A percentile compares a stretch with the other conserved stretches of the same genome.
phyloP scores from a whole-genome alignment of 2,888 invertebrate species.

The Eupithecia subfuscata region DNA sequence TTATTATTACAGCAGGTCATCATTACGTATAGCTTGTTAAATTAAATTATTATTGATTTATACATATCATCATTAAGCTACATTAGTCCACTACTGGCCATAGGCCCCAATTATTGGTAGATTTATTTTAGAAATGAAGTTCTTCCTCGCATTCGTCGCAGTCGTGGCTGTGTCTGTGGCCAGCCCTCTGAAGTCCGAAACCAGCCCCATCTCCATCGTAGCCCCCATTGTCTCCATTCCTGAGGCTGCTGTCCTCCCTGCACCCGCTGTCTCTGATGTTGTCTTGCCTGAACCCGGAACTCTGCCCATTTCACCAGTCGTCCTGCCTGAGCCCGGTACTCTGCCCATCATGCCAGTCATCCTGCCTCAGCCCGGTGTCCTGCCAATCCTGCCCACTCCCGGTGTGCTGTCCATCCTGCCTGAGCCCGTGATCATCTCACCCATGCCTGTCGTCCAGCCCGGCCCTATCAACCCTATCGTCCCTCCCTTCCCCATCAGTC shows the following conservation, averaged over 20 bases:
- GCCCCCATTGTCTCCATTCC: background rate
- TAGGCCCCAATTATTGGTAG: no score
- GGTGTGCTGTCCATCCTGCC: background rate
- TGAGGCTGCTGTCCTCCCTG: constrained; percentile 3
- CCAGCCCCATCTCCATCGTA: background rate
- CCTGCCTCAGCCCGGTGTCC: constrained; percentile 20
- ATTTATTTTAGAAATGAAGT: constrained; percentile 60
- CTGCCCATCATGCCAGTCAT: background rate
- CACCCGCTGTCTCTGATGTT: constrained; percentile 8
- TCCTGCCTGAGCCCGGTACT: background rate
- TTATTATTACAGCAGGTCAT: background rate
- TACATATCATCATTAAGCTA: no score
- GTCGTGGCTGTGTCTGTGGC: constrained; percentile 51
- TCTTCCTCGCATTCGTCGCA: constrained; percentile 62
- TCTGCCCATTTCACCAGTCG: background rate
- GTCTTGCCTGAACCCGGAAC: constrained; percentile 36
- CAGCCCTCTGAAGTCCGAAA: constrained; percentile 26
- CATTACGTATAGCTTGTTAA: no score
- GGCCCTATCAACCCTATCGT: background rate
- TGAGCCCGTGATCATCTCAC: no score
- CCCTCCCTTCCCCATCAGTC: constrained; percentile 6
- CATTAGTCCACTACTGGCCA: no score
- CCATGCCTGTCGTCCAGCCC: constrained; percentile 5
- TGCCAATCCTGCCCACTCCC: no score
- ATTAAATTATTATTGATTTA: no score